Conservation (phyloP, 2,113 vertebrate genomes). For the Cebus imitator region DNA sequence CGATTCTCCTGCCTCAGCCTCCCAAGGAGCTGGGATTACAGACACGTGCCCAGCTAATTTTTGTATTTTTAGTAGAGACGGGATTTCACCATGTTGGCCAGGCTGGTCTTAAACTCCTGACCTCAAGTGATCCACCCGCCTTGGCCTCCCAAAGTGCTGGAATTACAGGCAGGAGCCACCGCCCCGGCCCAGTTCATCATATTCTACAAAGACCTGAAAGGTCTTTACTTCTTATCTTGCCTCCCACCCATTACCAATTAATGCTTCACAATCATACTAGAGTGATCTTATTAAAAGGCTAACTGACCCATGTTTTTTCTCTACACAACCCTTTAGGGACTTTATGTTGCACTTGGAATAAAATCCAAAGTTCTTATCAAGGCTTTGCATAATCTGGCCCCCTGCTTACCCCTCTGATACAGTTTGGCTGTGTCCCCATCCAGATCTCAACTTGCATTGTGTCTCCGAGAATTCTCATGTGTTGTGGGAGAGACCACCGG, state of each 20-base stretch:
- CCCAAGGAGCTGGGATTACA: too few species aligned
- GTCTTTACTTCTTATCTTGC: not conserved
- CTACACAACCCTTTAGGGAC: not conserved
- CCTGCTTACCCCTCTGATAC: not conserved
- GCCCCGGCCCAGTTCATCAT: not conserved
- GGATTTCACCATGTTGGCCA: too few species aligned
- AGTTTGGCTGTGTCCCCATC: too few species aligned
- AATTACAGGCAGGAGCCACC: not conserved
- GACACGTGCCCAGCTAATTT: too few species aligned
- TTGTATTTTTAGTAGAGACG: too few species aligned
- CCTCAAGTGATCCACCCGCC: too few species aligned
- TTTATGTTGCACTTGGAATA: not conserved
- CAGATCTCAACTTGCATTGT: too few species aligned
- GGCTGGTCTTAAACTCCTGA: too few species aligned
- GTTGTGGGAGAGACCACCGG: too few species aligned
- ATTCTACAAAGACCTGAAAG: not conserved
- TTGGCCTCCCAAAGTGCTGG: too few species aligned
- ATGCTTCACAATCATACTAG: not conserved
- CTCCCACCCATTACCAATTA: not conserved
- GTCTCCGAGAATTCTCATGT: too few species aligned
- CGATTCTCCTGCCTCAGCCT: too few species aligned
- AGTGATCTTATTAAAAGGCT: slow-evolving; percentile 18
- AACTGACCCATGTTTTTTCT: not conserved
- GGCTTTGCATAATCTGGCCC: not conserved
- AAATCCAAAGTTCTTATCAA: not conserved